Base-by-base conservation (phyloP, 2,888 invertebrate genomes). In the Phaonia tiefii region DNA sequence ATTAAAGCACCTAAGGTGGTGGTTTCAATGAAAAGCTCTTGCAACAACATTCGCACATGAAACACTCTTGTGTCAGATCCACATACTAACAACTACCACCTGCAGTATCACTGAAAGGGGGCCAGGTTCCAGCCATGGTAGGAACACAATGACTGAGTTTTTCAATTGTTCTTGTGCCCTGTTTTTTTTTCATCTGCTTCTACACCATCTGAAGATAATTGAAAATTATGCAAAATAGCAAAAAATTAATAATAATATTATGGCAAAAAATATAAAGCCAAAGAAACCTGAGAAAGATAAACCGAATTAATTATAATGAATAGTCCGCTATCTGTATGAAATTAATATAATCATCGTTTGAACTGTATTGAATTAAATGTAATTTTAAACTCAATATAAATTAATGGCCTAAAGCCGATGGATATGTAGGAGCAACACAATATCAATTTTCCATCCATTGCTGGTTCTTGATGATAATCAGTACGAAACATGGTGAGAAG, bases 201-300 rank as follows among this genome's bases (percentile, higher is more conserved):
- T 69, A 51, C 15, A 2, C 17, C 13, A 44, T 58, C 31, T 44
- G 4, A 51, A 66, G 31, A 70, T 74, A 73, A 79, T 71, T 66
- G 51, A 75, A 75, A 75, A 79, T 71, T 78, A 78, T 78, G 78
- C 73, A 78, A 78, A 69, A 65, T 44, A 54, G 17, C 25, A 51
- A 49, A 51, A 67, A 63, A 26, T 54, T 22, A 22, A 25, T 44
- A 44, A 22, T 13, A 54, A 13, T 54, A 54, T 54, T 54, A 25
- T 54, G 54, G 22, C 4, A 25, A 54, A 13, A 7, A 54, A n/a
- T 20, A 56, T 46, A 44, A 71, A 79, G 66, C 15, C 60, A 10
- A 20, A 0, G 17, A 54, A 67, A 73, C 49, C 8, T 54, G 56
- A 22, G 54, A 69, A 49, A 70, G 63, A 73, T 70, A 76, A 70